Evolutionary conservation across 2,113 vertebrate genomes (phyloP), one percentile per base, ranked within the genome.

Genomic region (Solenodon paradoxus): DNA sequence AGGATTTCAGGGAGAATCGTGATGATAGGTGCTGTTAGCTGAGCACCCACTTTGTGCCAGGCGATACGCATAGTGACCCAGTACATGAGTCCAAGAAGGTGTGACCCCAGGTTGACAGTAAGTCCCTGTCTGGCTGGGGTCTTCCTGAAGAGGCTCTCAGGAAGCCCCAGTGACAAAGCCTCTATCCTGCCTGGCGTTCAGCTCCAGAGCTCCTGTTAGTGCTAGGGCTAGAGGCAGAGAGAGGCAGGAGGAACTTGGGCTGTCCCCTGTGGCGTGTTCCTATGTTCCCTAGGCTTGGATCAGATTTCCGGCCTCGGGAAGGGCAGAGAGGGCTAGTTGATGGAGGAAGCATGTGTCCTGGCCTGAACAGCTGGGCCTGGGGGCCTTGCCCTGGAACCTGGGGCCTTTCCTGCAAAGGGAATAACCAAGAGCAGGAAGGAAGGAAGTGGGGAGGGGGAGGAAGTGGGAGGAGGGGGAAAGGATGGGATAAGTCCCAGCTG

Each of bases 311-410:
- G 75, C 28, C 57, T 7, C 38, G 0, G 0, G 42, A 17, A 88
- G 71, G 85, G 16, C 51, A 45, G 72, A 68, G 32, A 49, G 72
- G 16, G 24, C 80, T 63, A 74, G 28, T 1, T 80, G 92, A 87
- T 78, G 79, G 92, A 96, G 88, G 95, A 97, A 97, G 90, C 38
- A 64, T 84, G 80, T 95, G 69, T 96, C 64, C 79, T 51, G 81
- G 57, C 90, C 69, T n/a, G 28, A 95, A 47, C 82, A 66, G 92
- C 83, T 71, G 94, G 83, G 72, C 51, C 75, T 81, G 51, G 69
- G 89, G 83, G 32, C 79, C 94, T 94, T 89, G 95, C 90, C 92
- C 77, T 3, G 88, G 91, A 96, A 77, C 78, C 81, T 59, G 51
- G 49, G 68, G 75, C 71, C 53, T 89, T 95, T 95, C 96, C 95